Evolutionary conservation across 2,113 vertebrate species (phyloP), one percentile per base, ranked within the genome.

Genomic region (Aptenodytes forsteri): DNA sequence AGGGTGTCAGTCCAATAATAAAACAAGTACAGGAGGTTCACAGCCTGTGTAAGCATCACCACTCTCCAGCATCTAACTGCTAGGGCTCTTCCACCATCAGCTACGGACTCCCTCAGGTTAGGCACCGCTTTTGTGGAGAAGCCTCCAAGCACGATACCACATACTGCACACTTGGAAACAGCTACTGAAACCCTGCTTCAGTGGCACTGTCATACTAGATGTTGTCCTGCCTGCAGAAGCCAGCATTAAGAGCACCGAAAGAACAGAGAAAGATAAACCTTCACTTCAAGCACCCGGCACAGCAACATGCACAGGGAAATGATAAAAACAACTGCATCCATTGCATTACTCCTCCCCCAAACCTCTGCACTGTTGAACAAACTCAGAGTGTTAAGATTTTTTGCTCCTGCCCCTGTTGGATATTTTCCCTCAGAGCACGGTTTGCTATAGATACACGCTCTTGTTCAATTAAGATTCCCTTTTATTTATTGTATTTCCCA

Each of bases 221-320:
- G 38, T 16, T 10, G 21, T 36, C 56, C 19, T 52, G 38, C 30
- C 56, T 47, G 44, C n/a, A 36, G 56, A 89, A 85, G 42, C 16
- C 38, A 76, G 13, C 56, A 81, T 34, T 25, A 64, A 46, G 26
- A 76, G 11, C 50, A 59, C 21, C 5, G 0, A 64, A 46, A 27
- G 13, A 44, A n/a, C 29, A 75, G 44, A 61, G 29, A 16, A 54
- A 61, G 26, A 29, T 44, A 64, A 64, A 26, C 22, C 7, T 72
- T 19, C 22, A 25, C 38, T 64, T 54, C 11, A 36, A 59, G 56
- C 38, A 54, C n/a, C 30, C 16, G 6, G n/a, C 26, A 49, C 29
- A 59, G 50, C 49, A 88, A 55, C 2, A 0, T 14, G 17, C 25
- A 38, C 10, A 19, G 19, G n/a, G 13, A 4, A 0, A 29, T 10